Conservation (phyloP, 2,797 vertebrate genomes). For the Okamejei kenojei region DNA sequence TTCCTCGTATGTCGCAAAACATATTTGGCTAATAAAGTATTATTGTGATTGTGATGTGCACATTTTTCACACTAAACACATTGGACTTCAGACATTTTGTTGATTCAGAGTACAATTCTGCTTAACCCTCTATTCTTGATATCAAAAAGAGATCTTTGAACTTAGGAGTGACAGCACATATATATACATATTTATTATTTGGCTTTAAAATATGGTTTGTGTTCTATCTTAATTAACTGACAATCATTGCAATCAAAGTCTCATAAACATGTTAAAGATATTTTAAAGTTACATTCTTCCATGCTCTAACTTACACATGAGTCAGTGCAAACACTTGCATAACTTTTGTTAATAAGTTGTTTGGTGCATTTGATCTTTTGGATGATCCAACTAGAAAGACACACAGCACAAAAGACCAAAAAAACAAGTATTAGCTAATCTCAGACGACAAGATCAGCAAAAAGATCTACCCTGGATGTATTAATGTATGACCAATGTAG, state of each 20-base stretch:
- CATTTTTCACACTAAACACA: neutral
- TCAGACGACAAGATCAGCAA: neutral
- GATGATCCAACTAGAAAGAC: neutral
- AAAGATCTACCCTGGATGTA: neutral
- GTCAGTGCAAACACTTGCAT: neutral
- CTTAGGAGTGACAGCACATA: neutral
- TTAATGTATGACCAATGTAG: constrained; percentile 24
- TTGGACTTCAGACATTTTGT: constrained; percentile 6
- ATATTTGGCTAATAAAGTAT: too few relatives aligned
- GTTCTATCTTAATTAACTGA: neutral
- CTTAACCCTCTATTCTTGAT: neutral
- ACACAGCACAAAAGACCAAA: neutral
- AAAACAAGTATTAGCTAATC: constrained; percentile 11
- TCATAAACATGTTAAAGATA: neutral
- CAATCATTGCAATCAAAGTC: neutral
- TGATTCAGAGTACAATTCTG: constrained; percentile 8
- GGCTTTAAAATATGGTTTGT: neutral
- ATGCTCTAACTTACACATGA: neutral
- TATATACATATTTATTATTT: neutral
- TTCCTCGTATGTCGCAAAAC: too few relatives aligned
- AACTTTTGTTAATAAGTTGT: constrained; percentile 5
- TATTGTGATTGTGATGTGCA: too few relatives aligned
- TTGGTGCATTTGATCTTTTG: neutral
- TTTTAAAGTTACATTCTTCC: neutral
- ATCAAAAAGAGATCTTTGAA: constrained; percentile 4